Base-by-base conservation (phyloP, 2,888 invertebrate species). In the Theodoxus fluviatilis region DNA sequence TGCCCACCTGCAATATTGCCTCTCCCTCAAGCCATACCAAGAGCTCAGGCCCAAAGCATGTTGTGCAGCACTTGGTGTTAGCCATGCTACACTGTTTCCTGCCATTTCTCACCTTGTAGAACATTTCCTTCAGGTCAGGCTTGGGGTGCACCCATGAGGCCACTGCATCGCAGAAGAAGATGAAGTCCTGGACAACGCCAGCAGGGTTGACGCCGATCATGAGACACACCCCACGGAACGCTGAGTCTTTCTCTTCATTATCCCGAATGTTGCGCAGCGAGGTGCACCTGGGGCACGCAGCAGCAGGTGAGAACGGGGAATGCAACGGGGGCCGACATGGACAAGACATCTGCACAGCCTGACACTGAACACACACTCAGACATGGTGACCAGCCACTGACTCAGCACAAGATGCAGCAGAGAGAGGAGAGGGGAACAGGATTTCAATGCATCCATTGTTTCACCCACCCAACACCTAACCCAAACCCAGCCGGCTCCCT, bases 241-340 rank as follows among this genome's bases (percentile, higher is more conserved):
- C 99, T 12, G 96, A 97, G 89, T 99, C 99, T 89, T 99, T 99
- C 89, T 99, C 99, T 88, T 98, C 98, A 89, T 99, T 99, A 89
- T 99, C 99, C 80, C 98, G 93, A 82, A 99, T 98, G 89, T 98
- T 98, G 79, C 98, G 92, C 85, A 99, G 90, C 69, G 98, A 97
- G 77, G 93, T 93, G 86, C 98, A 98, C 97, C 97, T 97, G 77
- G 22, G 35, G 28, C 37, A 52, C 31, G 55, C 18, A 35, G 38
- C 38, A 43, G 49, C n/a, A 67, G 52, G 64, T 28, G 12, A 7
- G 47, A 22, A 63, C 37, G 43, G 35, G n/a, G 35, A 43, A 3
- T 12, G n/a, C n/a, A n/a, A n/a, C n/a, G n/a, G n/a, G n/a, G n/a
- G n/a, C n/a, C n/a, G n/a, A n/a, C n/a, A n/a, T n/a, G n/a, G n/a